A percentile compares a stretch with the other conserved stretches of the same genome.
These are phyloP conservation scores for Adineta ricciae DNA, from an alignment of 2,888 invertebrate species.

Conservation along the genomic window DNA sequence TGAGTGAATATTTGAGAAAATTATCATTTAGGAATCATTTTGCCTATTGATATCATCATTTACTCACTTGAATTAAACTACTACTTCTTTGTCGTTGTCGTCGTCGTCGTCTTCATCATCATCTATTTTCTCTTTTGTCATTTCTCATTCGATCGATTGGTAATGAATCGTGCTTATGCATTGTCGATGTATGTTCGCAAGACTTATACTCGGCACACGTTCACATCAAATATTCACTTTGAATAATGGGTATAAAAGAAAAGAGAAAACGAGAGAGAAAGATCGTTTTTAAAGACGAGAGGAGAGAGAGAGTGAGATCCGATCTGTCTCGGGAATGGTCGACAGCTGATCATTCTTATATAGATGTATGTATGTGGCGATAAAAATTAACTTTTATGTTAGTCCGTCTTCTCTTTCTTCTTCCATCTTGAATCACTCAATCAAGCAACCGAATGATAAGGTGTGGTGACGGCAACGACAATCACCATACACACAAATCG, in stretches of 20 bases:
- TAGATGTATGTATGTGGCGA: not conserved
- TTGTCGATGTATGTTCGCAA: not conserved
- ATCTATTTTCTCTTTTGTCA: not conserved
- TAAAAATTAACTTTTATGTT: not conserved
- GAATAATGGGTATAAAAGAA: not conserved
- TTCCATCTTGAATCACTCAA: slow-evolving; percentile 9
- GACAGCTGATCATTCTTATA: not conserved
- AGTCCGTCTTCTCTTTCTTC: not conserved
- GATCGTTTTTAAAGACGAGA: not conserved
- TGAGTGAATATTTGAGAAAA: not conserved
- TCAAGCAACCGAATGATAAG: not conserved
- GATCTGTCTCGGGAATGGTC: slow-evolving; percentile 15
- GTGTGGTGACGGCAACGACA: not conserved
- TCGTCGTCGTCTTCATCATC: too few relatives aligned
- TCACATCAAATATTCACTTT: slow-evolving; percentile 11
- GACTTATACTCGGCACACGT: slow-evolving; percentile 9
- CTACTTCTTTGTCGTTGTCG: not conserved
- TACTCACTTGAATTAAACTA: not conserved
- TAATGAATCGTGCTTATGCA: not conserved
- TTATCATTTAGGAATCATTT: not conserved
- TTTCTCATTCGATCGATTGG: not conserved
- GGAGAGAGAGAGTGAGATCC: not conserved
- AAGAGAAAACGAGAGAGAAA: not conserved
- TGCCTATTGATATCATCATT: not conserved
- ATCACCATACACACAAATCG: not conserved